Base-by-base conservation (phyloP, 2,888 invertebrate genomes). In the Lepidonotus clava region DNA sequence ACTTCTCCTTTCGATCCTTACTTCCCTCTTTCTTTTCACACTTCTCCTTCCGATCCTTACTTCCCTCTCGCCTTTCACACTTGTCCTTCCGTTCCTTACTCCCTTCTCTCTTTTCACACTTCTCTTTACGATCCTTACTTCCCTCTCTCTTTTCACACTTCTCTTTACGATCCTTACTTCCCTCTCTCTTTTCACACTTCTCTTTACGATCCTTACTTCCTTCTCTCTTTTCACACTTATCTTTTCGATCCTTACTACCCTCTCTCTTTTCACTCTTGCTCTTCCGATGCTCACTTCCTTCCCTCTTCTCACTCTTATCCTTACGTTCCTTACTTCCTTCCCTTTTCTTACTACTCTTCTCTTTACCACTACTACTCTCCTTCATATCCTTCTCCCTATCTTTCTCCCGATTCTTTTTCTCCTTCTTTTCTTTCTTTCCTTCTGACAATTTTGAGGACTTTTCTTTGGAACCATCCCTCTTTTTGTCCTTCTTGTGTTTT, bases 401-500 rank as follows among this genome's bases (percentile, higher is more conserved):
- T 32, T 80, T 80, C 2, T 80, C 51, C 21, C 46, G 51, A n/a
- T 28, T 80, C 28, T 80, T 80, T 46, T 46, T 80, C 80, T 80
- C 80, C 21, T 80, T 80, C 51, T 80, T 80, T 18, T 46, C 51
- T 34, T 80, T 80, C 80, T 80, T 80, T 1, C 46, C 46, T 11
- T 46, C 80, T 24, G 46, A 46, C 28, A 18, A 0, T 41, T 80
- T 80, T n/a, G 46, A 41, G n/a, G n/a, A n/a, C 32, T 51, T 41
- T 28, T 80, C 80, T 46, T 80, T 80, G 2, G 80, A 80, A 11
- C 80, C 34, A 34, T 80, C 80, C 14, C 51, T 24, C 28, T 51
- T 80, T 24, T 80, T 80, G 28, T 80, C 51, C 80, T 80, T 80
- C 18, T 80, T 80, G 34, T 80, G 80, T 21, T 80, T 80, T 46